Evolutionary conservation across 2,113 vertebrate species (phyloP), one percentile per base, ranked within the genome.

Genomic region (Microtus richardsoni): DNA sequence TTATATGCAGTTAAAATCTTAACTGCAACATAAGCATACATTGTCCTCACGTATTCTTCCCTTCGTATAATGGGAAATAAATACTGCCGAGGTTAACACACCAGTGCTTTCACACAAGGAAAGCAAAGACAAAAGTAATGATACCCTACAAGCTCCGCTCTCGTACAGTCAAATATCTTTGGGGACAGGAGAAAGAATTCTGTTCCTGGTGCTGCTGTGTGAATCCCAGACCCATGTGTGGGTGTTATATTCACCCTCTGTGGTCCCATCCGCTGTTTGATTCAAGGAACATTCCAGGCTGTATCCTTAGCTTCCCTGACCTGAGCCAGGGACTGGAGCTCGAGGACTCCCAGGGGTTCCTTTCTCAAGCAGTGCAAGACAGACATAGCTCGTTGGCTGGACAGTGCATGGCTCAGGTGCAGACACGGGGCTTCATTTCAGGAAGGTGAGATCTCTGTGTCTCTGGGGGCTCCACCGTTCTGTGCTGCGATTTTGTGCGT

Each of bases 241-340:
- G 7, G 17, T 41, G 84, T 85, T 94, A 49, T 71, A 83, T 95
- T 82, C 0, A 75, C 64, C 84, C 85, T 96, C 94, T 96, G 93
- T 28, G 0, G 28, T 88, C 80, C 52, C 52, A 54, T 90, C 41
- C 28, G 16, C 79, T 96, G 54, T 96, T 93, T 91, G 73, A 83
- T 95, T 91, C 92, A 92, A 89, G 93, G 77, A 95, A 82, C 97
- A 97, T 98, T 97, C 97, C 96, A 92, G 60, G 26, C 66, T 89
- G 96, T 96, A 90, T 93, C 96, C 96, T 96, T 96, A 95, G 93
- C 86, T 96, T 88, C 88, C 30, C 68, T 64, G 84, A 49, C 30
- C 39, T 24, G 62, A 73, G 93, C 54, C 70, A 66, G 58, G 24
- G 30, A 21, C 54, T 30, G 10, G 33, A 54, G 47, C 49, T 80